Evolutionary conservation across 2,888 invertebrate genomes (phyloP).

Genomic region (Trissoscelio sp.): DNA sequence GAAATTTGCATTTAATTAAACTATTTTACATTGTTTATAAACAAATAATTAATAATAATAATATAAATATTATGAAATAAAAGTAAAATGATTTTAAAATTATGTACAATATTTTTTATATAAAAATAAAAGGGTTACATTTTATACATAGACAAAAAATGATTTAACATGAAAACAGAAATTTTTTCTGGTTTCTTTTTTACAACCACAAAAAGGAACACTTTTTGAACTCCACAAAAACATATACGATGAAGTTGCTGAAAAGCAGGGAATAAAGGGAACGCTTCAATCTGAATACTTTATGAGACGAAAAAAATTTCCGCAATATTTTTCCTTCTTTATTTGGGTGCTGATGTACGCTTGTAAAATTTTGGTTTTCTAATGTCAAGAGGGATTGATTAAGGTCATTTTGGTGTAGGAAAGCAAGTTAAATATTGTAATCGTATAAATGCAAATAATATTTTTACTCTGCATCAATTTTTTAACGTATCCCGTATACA

Average conservation of each 20-base stretch:
- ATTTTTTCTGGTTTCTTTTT: background rate
- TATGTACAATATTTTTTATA: no score
- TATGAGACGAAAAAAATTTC: background rate
- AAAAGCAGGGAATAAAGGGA: background rate
- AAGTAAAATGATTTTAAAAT: no score
- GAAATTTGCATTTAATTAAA: no score
- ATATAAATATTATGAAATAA: no score
- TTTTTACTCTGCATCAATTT: background rate
- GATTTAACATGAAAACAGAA: background rate
- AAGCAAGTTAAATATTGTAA: background rate
- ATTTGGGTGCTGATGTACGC: background rate
- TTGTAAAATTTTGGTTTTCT: background rate
- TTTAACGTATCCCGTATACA: background rate
- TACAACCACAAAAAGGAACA: background rate
- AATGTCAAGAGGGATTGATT: background rate
- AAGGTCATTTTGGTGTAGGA: background rate
- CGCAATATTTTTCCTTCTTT: conserved; percentile 3
- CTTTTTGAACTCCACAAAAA: conserved; percentile 1
- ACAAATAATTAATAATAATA: no score
- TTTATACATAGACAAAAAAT: no score
- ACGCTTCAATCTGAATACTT: background rate
- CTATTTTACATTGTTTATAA: no score
- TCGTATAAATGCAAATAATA: background rate
- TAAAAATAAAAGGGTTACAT: no score
- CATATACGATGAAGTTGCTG: background rate